These are phyloP conservation scores for Heliconius melpomene DNA, from an alignment of 1,140 invertebrate genomes.

Conservation along the genomic window DNA sequence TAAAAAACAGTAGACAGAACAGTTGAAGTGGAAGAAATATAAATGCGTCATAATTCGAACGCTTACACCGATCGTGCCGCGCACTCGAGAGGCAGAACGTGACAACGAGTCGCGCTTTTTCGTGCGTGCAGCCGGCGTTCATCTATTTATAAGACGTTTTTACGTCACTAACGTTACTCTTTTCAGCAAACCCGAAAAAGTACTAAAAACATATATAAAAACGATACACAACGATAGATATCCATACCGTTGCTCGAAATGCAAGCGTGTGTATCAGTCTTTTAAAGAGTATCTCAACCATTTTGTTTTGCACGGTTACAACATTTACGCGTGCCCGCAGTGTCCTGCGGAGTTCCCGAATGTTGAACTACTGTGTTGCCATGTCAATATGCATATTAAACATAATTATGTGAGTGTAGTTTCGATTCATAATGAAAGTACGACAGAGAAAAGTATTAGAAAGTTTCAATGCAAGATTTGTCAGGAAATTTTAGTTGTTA, in stretches of 20 bases:
- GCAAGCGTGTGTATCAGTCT: background rate
- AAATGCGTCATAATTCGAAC: too few relatives aligned
- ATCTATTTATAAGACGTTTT: too few relatives aligned
- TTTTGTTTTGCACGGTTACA: conserved; percentile 19
- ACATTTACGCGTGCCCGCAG: conserved; percentile 26
- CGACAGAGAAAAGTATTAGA: background rate
- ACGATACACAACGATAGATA: background rate
- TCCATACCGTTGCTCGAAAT: conserved; percentile 21
- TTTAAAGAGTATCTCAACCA: conserved; percentile 26
- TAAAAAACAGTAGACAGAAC: too few relatives aligned
- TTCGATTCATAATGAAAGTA: conserved; percentile 1
- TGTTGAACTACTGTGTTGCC: background rate
- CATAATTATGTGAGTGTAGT: conserved; percentile 20
- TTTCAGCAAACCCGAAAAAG: background rate
- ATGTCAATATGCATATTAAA: conserved; percentile 34
- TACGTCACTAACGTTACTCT: background rate
- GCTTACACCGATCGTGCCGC: too few relatives aligned
- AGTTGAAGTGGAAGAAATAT: too few relatives aligned
- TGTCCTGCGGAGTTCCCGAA: conserved; percentile 4
- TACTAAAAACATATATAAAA: background rate
- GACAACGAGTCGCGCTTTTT: too few relatives aligned
- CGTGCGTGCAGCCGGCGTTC: too few relatives aligned
- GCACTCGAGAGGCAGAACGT: too few relatives aligned
- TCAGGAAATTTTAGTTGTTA: background rate
- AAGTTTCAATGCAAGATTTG: conserved; percentile 36